Conservation (phyloP, 2,888 invertebrate species). For the Nomada flava region DNA sequence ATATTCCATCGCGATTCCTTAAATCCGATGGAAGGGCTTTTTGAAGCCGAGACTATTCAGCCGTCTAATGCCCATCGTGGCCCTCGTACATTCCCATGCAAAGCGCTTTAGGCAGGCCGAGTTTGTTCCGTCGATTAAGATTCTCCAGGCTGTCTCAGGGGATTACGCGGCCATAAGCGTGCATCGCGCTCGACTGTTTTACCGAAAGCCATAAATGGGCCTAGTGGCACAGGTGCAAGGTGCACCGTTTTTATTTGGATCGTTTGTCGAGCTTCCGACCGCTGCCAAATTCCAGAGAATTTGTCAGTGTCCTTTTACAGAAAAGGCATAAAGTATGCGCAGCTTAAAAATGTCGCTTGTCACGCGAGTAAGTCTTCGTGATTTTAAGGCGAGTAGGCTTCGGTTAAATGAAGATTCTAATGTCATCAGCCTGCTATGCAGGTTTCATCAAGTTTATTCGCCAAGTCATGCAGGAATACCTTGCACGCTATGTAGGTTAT, state of each 20-base stretch:
- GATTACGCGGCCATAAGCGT: slow-evolving; percentile 55
- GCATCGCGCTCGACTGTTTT: slow-evolving; percentile 50
- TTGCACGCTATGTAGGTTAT: slow-evolving; percentile 18
- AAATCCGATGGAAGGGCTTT: slow-evolving; percentile 44
- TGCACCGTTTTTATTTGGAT: slow-evolving; percentile 27
- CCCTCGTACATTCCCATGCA: slow-evolving; percentile 75
- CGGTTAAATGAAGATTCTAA: not conserved
- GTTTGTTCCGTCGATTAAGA: slow-evolving; percentile 75
- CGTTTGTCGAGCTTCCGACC: not conserved
- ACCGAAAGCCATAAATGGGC: slow-evolving; percentile 50
- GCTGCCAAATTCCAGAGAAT: not conserved
- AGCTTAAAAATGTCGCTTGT: no score
- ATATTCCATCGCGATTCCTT: slow-evolving; percentile 24
- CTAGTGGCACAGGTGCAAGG: slow-evolving; percentile 53
- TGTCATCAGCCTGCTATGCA: slow-evolving; percentile 22
- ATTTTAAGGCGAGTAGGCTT: not conserved
- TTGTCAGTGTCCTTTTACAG: not conserved
- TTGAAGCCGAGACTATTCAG: slow-evolving; percentile 31
- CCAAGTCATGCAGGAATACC: slow-evolving; percentile 23
- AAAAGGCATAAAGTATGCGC: not conserved
- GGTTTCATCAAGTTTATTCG: slow-evolving; percentile 16
- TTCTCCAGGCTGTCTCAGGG: slow-evolving; percentile 62
- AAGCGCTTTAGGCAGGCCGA: slow-evolving; percentile 66
- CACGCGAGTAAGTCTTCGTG: no score
- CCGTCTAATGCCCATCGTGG: slow-evolving; percentile 61